Base-by-base conservation (phyloP, 2,797 vertebrate genomes). In the Danio albolineatus region DNA sequence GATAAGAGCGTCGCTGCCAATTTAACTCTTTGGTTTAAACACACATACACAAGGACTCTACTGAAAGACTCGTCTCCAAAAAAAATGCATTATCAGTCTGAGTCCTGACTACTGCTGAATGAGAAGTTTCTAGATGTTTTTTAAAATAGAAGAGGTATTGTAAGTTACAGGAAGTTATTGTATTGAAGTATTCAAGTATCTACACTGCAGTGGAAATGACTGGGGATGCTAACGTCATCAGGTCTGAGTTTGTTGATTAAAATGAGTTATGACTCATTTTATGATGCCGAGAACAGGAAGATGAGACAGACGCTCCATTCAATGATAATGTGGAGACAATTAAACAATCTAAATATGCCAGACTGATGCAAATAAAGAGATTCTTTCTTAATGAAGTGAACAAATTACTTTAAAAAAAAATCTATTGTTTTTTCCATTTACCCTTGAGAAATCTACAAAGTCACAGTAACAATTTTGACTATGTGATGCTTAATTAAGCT, bases 251-350 rank as follows among this genome's bases (percentile, higher is more conserved):
- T 73, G 53, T 44, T 70, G 44, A 53, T 21, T 56, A 13, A 78
- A 78, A 82, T 79, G 10, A 70, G 51, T 38, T 28, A 67, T 79
- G 76, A 74, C 56, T 79, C 64, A 75, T 54, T 44, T 28, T 28
- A 28, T 28, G 28, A 67, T 38, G 9, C 67, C 66, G 56, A 73
- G 64, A 51, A 21, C 54, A 75, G 62, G 10, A 69, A 60, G 36
- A 69, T n/a, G n/a, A 70, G 13, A 43, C 28, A 59, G 17, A 78
- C 44, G 10, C 44, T 61, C n/a, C 60, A n/a, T 71, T 53, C 38
- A 43, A 39, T 49, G n/a, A 60, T 56, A 43, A 78, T 61, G 76
- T 59, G 17, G 38, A 48, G 17, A 43, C 28, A 69, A 39, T 41
- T 44, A 51, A 78, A 53, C 14, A 62, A 61, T 56, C 12, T 36